phyloP scores from a whole-genome alignment of 2,113 vertebrate species.

The Forbesichthys agassizii region DNA sequence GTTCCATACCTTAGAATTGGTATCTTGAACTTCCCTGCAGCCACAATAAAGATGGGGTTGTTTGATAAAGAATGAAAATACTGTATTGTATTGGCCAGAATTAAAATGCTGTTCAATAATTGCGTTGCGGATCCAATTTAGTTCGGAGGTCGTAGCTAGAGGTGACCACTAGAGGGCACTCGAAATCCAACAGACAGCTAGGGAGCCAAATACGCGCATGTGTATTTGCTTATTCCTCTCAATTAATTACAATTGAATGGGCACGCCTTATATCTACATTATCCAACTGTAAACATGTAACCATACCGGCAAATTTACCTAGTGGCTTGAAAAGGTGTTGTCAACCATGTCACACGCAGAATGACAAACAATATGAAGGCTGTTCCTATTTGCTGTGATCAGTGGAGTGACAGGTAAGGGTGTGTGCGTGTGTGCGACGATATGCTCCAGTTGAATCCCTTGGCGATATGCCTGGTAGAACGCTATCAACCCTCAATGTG shows the following conservation, averaged over 20 bases:
- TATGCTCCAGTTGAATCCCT: too few relatives aligned
- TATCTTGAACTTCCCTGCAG: too few relatives aligned
- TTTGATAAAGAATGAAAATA: too few relatives aligned
- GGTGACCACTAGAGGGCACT: slow-evolving; percentile 36
- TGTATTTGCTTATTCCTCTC: too few relatives aligned
- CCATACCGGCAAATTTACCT: slow-evolving; percentile 24
- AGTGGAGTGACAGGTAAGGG: slow-evolving; percentile 7
- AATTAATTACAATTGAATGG: slow-evolving; percentile 21
- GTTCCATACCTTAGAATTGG: not conserved
- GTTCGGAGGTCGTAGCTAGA: too few relatives aligned
- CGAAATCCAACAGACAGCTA: not conserved
- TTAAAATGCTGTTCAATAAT: too few relatives aligned
- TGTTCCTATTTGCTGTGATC: slow-evolving; percentile 61
- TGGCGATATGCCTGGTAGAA: too few relatives aligned
- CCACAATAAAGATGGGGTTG: too few relatives aligned
- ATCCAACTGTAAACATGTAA: slow-evolving; percentile 48
- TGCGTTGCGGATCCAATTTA: too few relatives aligned
- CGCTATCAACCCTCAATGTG: too few relatives aligned
- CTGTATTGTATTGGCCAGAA: too few relatives aligned
- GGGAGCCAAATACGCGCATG: not conserved
- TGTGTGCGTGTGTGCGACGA: slow-evolving; percentile 2
- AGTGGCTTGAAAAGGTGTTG: slow-evolving; percentile 45
- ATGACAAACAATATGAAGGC: slow-evolving; percentile 41
- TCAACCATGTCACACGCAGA: slow-evolving; percentile 20
- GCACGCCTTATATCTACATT: slow-evolving; percentile 55